Conservation (phyloP, 2,797 vertebrate genomes). For the Todus mexicanus region DNA sequence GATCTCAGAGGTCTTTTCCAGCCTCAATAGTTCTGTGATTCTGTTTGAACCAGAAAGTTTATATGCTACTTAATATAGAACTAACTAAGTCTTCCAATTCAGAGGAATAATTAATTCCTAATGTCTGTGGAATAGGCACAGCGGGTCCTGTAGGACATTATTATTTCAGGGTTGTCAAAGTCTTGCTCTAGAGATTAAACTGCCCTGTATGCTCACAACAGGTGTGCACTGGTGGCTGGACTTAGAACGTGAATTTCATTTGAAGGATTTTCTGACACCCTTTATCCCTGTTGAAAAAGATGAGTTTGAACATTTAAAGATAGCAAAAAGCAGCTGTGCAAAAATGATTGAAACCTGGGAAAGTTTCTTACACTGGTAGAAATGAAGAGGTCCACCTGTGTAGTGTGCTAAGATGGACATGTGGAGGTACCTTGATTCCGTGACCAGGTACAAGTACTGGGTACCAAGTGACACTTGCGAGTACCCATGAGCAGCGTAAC, state of each 20-base stretch:
- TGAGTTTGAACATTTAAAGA: not conserved
- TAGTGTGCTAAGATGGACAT: not conserved
- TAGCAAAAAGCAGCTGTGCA: not conserved
- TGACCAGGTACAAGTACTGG: not conserved
- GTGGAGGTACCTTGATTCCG: not conserved
- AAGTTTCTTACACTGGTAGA: not conserved
- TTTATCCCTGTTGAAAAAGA: not conserved
- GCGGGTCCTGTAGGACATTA: not conserved
- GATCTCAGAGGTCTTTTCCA: too few relatives aligned
- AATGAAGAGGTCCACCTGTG: not conserved
- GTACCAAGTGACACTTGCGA: not conserved
- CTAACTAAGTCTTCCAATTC: not conserved
- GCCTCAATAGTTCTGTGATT: too few relatives aligned
- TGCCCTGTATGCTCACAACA: not conserved
- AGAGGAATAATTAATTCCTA: not conserved
- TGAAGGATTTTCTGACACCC: not conserved
- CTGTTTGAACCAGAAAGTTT: not conserved
- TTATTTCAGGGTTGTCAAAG: not conserved
- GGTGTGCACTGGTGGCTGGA: not conserved
- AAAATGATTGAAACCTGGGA: not conserved
- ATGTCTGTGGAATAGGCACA: not conserved
- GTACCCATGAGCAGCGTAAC: not conserved
- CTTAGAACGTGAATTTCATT: not conserved
- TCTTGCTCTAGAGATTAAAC: not conserved
- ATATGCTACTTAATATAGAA: not conserved